These are phyloP conservation scores for Eurypyga helias DNA, from an alignment of 2,113 vertebrate genomes.

Conservation along the genomic window DNA sequence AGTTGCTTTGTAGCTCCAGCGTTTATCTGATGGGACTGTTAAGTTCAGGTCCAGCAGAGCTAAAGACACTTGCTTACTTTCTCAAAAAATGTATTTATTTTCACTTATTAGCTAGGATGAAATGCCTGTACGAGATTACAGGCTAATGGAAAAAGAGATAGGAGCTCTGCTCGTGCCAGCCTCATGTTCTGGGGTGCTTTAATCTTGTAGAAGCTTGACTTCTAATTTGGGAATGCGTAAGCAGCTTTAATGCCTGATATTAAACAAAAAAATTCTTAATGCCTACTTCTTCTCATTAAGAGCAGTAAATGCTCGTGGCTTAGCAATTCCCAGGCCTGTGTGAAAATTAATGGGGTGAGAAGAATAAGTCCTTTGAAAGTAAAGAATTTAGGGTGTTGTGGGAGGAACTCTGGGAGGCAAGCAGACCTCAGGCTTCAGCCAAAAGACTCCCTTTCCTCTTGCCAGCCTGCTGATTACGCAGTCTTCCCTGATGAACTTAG, in stretches of 20 bases:
- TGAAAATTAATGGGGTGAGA: slow-evolving; percentile 49
- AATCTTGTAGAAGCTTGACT: slow-evolving; percentile 65
- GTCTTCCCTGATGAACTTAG: not conserved
- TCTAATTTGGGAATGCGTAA: slow-evolving; percentile 64
- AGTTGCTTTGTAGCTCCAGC: not conserved
- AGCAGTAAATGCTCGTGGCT: slow-evolving; percentile 38
- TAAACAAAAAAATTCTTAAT: slow-evolving; percentile 47
- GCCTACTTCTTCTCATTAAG: slow-evolving; percentile 38
- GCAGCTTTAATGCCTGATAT: slow-evolving; percentile 66
- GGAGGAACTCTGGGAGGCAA: not conserved
- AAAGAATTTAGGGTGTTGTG: not conserved
- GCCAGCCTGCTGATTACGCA: not conserved
- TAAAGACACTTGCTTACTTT: slow-evolving; percentile 27
- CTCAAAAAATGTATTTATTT: not conserved
- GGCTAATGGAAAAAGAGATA: slow-evolving; percentile 47
- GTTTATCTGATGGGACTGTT: slow-evolving; percentile 6
- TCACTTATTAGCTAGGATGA: not conserved
- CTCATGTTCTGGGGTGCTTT: slow-evolving; percentile 36
- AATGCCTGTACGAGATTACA: slow-evolving; percentile 33
- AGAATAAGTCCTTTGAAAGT: slow-evolving; percentile 2
- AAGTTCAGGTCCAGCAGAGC: not conserved
- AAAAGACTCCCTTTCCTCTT: not conserved
- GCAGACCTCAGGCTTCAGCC: not conserved
- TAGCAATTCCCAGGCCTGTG: slow-evolving; percentile 44
- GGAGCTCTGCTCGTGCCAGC: slow-evolving; percentile 32